Evolutionary conservation across 2,797 vertebrate genomes (phyloP).

Genomic region (Cercopithecus diana): DNA sequence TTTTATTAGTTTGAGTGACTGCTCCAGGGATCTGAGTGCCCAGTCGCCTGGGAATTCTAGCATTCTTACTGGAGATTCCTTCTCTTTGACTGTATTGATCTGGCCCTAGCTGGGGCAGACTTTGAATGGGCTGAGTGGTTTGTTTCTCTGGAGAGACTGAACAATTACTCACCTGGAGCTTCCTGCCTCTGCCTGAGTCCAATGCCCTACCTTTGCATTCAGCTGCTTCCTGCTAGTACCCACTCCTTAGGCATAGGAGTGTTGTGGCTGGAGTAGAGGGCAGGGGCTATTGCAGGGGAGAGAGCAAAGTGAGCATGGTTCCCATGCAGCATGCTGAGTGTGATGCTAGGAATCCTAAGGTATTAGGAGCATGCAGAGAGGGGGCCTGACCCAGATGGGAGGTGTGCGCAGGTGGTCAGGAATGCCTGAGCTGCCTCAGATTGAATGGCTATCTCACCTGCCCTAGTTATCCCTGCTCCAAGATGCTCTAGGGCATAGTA

Average conservation of each 20-base stretch:
- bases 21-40: not conserved
- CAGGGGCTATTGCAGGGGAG: not conserved
- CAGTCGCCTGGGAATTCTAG: not conserved
- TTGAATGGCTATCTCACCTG: not conserved
- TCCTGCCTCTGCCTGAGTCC: not conserved
- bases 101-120: not conserved
- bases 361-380: not conserved
- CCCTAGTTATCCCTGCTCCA: not conserved
- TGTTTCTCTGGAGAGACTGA: conserved; percentile 39
- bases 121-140: conserved; percentile 12
- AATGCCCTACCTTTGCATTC: not conserved
- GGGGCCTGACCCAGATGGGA: not conserved
- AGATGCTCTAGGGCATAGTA: not conserved
- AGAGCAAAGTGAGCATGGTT: not conserved
- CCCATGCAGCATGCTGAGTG: not conserved
- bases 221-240: not conserved
- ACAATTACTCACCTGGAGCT: not conserved
- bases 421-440: not conserved
- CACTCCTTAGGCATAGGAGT: not conserved
- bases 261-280: not conserved
- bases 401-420: not conserved
- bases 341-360: not conserved
- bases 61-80: conserved; percentile 32
- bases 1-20: conserved; percentile 45
- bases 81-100: conserved; percentile 23